phyloP scores from a whole-genome alignment of 2,888 invertebrate genomes.

The Campopleginae sp. region DNA sequence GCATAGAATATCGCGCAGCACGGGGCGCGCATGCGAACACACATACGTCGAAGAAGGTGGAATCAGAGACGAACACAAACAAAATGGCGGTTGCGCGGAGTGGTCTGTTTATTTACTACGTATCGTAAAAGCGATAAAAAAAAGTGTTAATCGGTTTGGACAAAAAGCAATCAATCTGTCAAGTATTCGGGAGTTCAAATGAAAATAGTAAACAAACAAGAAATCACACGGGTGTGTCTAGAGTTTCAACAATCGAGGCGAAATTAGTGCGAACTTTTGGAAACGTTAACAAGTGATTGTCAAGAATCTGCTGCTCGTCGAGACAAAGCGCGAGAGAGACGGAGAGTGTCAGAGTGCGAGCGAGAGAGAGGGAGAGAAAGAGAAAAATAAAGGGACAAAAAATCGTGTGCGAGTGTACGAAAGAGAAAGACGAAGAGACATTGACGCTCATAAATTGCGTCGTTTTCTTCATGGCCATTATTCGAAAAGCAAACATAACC shows the following conservation, averaged over 20 bases:
- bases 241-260: not conserved
- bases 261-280: not conserved
- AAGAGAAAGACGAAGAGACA: not conserved
- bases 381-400: too few species aligned
- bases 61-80: slow-evolving; percentile 55
- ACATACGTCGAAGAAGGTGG: slow-evolving; percentile 10
- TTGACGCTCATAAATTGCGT: slow-evolving; percentile 55
- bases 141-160: slow-evolving; percentile 1
- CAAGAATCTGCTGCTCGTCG: slow-evolving; percentile 18
- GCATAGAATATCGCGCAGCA: not conserved
- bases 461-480: slow-evolving; percentile 57
- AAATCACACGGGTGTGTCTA: not conserved
- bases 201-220: not conserved
- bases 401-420: not conserved
- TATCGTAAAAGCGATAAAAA: slow-evolving; percentile 43
- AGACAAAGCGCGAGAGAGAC: not conserved
- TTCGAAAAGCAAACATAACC: slow-evolving; percentile 71
- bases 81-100: slow-evolving; percentile 79
- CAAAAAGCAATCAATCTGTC: not conserved
- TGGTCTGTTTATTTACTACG: slow-evolving; percentile 80
- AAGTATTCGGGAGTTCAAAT: not conserved
- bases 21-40: not conserved
- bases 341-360: not conserved
- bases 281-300: slow-evolving; percentile 28
- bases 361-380: not conserved